Evolutionary conservation across 2,113 vertebrate genomes (phyloP).

Genomic region (Carettochelys insculpta): DNA sequence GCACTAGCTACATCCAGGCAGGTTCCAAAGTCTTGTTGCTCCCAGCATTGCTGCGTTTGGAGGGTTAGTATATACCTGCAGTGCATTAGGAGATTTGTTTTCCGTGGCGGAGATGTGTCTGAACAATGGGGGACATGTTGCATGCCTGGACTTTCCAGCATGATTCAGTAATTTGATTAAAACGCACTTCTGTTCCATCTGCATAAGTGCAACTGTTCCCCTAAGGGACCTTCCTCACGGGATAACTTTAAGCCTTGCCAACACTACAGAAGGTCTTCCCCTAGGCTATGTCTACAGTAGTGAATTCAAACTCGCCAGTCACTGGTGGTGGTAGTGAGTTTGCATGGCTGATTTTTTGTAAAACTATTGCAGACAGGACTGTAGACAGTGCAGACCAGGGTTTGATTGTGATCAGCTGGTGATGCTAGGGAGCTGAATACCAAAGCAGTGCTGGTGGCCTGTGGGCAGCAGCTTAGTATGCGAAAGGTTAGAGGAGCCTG

Average conservation of each 20-base stretch:
- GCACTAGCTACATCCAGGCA: neutral
- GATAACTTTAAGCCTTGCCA: fast-evolving
- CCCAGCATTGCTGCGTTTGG: neutral
- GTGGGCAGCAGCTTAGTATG: neutral
- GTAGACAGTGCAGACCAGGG: neutral
- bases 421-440: neutral
- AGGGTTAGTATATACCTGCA: fast-evolving
- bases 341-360: neutral
- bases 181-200: neutral
- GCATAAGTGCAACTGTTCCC: neutral
- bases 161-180: neutral
- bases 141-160: neutral
- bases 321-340: neutral
- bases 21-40: neutral
- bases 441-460: neutral
- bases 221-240: neutral
- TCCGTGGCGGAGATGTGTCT: no score
- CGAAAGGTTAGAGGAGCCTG: neutral
- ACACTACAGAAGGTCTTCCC: neutral
- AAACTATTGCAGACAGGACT: neutral
- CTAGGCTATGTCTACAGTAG: neutral
- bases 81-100: no score
- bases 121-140: no score
- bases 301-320: neutral
- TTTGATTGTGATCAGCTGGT: neutral